These are phyloP conservation scores for Zelostemma sp. DNA, from an alignment of 1,140 invertebrate genomes.

Conservation along the genomic window DNA sequence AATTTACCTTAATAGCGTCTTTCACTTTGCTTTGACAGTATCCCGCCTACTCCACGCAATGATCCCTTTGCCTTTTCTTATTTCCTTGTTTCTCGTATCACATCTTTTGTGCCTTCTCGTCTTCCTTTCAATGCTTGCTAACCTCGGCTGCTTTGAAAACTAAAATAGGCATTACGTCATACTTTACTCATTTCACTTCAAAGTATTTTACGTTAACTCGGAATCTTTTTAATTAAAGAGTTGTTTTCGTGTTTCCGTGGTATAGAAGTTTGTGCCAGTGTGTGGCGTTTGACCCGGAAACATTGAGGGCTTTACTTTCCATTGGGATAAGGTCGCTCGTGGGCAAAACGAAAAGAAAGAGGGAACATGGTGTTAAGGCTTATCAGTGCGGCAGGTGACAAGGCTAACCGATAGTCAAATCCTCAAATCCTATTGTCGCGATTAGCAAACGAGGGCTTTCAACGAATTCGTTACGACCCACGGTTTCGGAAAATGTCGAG, in stretches of 20 bases:
- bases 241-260: too few relatives aligned
- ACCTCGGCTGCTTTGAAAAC: too few relatives aligned
- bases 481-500: constrained; percentile 5
- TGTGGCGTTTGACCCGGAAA: not conserved
- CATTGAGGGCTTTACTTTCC: constrained; percentile 16
- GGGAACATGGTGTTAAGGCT: constrained; percentile 20
- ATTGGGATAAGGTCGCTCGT: constrained; percentile 11
- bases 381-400: constrained; percentile 44
- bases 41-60: not conserved
- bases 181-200: not conserved
- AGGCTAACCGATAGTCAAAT: constrained; percentile 37
- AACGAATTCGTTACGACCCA: constrained; percentile 11
- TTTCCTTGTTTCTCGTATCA: too few relatives aligned
- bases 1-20: constrained; percentile 54
- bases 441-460: constrained; percentile 44
- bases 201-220: too few relatives aligned
- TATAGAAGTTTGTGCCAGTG: too few relatives aligned
- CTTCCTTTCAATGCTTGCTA: too few relatives aligned
- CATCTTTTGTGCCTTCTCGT: too few relatives aligned
- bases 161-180: not conserved
- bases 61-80: not conserved
- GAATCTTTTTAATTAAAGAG: too few relatives aligned
- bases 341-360: constrained; percentile 11
- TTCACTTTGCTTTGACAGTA: constrained; percentile 36
- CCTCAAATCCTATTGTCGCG: constrained; percentile 34